Evolutionary conservation across 2,113 vertebrate genomes (phyloP), one percentile per base, ranked within the genome.

Genomic region (Salvelinus fontinalis): DNA sequence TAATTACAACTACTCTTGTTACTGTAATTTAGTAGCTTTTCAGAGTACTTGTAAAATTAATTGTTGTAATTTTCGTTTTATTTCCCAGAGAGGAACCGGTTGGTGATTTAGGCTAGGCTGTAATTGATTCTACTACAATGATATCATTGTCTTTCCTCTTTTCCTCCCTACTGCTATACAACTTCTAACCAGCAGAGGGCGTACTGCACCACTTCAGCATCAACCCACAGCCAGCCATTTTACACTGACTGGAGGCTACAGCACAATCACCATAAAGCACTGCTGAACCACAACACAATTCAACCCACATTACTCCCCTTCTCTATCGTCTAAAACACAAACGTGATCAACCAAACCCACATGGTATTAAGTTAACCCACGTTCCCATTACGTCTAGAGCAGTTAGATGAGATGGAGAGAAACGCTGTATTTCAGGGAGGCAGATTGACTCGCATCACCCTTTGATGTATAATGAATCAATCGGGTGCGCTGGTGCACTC

Each of bases 181-280:
- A 14, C 39, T 11, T 54, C n/a, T 22, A 1, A 72, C 86, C 91
- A 90, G 76, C 86, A 92, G 93, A 90, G 84, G 90, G 81, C 83
- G 81, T 74, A 73, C 44, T 75, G 68, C 57, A 81, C 89, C 86
- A 67, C 80, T 65, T 76, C 14, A 57, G 31, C 2, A 26, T 2
- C 48, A 5, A 9, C 34, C 39, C 20, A 7, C 12, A 72, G 39
- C 8, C 75, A 78, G 24, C 79, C 48, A 12, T 81, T 75, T 81
- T 31, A 83, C 82, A 88, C 76, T 83, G 51, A 18, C 14, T 16
- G 70, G 87, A 84, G 88, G 80, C 83, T 83, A 84, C 76, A 67
- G 76, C 71, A 64, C 76, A 81, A 39, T 24, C 77, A 24, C 66
- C 59, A 26, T 72, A 70, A 67, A 79, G 71, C 59, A 16, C n/a